Percentiles rank a stretch among this genome's conserved stretches.
These are phyloP conservation scores for Melanotaenia maccullochi DNA, from an alignment of 2,797 vertebrate genomes.

Conservation along the genomic window DNA sequence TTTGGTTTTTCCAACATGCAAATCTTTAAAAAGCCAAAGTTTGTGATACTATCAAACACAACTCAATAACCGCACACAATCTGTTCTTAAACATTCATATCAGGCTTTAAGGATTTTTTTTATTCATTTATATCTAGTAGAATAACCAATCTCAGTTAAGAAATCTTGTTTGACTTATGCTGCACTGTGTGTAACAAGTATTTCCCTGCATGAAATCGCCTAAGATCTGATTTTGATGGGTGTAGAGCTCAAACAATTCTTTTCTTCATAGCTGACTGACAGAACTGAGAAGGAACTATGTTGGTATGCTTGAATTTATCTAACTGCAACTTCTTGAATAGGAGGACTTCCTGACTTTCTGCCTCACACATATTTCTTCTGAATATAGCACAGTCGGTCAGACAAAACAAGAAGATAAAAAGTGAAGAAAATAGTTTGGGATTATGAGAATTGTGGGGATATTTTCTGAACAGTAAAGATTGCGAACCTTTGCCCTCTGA, in stretches of 20 bases:
- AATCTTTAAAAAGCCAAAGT: background rate
- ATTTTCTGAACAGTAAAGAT: background rate
- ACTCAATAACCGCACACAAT: conserved; percentile 23
- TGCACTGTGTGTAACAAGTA: background rate
- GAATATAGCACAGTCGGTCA: background rate
- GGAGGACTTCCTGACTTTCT: conserved; percentile 50
- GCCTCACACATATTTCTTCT: background rate
- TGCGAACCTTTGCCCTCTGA: background rate
- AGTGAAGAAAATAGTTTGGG: background rate
- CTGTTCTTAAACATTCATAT: conserved; percentile 23
- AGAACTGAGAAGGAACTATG: background rate
- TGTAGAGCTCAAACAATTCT: background rate
- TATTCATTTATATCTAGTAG: background rate
- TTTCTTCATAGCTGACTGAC: background rate
- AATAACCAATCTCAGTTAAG: background rate
- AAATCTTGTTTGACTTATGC: background rate
- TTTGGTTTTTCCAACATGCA: background rate
- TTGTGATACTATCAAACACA: background rate
- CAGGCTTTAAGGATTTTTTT: background rate
- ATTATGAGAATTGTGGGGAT: background rate
- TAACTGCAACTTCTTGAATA: background rate
- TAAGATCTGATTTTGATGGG: background rate
- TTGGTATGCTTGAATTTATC: background rate
- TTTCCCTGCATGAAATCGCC: background rate
- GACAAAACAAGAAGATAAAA: background rate